These are phyloP conservation scores for Paguma larvata DNA, from an alignment of 2,797 vertebrate species.

Conservation along the genomic window DNA sequence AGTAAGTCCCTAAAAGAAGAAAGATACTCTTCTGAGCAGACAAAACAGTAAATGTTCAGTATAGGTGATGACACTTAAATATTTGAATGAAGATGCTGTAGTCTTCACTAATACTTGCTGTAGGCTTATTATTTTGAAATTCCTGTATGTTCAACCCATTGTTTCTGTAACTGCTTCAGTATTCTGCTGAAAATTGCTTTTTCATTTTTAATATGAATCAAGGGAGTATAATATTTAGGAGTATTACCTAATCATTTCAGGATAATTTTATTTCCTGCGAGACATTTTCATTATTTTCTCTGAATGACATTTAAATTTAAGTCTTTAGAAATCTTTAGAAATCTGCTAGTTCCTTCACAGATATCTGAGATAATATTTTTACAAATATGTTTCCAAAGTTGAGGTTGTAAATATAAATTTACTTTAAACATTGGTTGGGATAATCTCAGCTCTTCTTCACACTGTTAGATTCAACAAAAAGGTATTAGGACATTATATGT, in stretches of 20 bases:
- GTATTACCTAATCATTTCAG: background rate
- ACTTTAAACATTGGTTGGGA: conserved; percentile 20
- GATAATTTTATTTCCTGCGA: conserved; percentile 20
- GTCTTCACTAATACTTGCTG: background rate
- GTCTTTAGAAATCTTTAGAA: background rate
- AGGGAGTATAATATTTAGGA: background rate
- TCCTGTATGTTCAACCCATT: background rate
- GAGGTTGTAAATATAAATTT: background rate
- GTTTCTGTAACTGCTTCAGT: background rate
- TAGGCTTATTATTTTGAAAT: background rate
- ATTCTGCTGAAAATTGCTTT: background rate
- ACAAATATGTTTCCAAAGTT: conserved; percentile 43
- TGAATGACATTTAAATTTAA: conserved; percentile 36
- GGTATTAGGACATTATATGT: background rate
- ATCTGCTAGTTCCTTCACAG: conserved; percentile 14
- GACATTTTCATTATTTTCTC: background rate
- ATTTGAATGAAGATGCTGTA: background rate
- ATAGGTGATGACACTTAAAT: background rate
- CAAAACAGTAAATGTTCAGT: background rate
- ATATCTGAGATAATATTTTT: background rate
- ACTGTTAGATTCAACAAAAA: background rate
- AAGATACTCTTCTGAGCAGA: background rate
- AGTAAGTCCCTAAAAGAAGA: background rate
- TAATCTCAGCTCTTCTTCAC: background rate
- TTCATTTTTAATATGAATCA: conserved; percentile 1